These are phyloP conservation scores for Coregonus clupeaformis DNA, from an alignment of 2,113 vertebrate genomes.

Conservation along the genomic window DNA sequence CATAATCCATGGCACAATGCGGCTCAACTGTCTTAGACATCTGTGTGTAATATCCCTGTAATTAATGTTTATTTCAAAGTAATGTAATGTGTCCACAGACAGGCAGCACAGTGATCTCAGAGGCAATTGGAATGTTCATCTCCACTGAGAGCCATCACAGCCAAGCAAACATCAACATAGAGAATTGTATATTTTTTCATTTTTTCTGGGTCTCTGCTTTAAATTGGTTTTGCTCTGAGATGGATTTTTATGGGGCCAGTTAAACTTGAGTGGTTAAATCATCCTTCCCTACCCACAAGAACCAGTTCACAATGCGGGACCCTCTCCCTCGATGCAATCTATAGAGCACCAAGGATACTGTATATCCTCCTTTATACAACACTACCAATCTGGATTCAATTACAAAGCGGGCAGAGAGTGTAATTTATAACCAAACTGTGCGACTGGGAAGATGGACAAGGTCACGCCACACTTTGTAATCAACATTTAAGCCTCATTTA, in stretches of 20 bases:
- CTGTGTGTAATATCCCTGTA: slow-evolving; percentile 33
- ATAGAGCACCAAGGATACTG: slow-evolving; percentile 34
- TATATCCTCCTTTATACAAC: slow-evolving; percentile 57
- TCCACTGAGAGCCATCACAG: background rate
- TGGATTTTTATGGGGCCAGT: slow-evolving; percentile 49
- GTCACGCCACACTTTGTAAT: slow-evolving; percentile 52
- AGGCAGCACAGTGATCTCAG: slow-evolving; percentile 18
- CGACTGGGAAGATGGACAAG: slow-evolving; percentile 47
- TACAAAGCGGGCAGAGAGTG: slow-evolving; percentile 47
- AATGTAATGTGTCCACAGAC: slow-evolving; percentile 29
- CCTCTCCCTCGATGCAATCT: slow-evolving; percentile 33
- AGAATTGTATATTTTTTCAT: slow-evolving; percentile 8
- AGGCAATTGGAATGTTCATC: background rate
- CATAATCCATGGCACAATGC: slow-evolving; percentile 37
- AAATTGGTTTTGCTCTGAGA: slow-evolving; percentile 45
- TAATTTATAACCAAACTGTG: slow-evolving; percentile 63
- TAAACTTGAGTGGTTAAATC: slow-evolving; percentile 54
- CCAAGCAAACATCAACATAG: background rate
- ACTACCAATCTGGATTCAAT: slow-evolving; percentile 65
- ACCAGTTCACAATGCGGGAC: slow-evolving; percentile 38
- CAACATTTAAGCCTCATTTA: slow-evolving; percentile 54
- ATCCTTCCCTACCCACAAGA: slow-evolving; percentile 26
- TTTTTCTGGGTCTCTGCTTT: slow-evolving; percentile 26
- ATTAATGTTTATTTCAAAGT: slow-evolving; percentile 45
- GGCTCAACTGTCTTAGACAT: slow-evolving; percentile 25